Evolutionary conservation across 1,140 invertebrate species (phyloP).

Genomic region (Drosophila bipectinata): DNA sequence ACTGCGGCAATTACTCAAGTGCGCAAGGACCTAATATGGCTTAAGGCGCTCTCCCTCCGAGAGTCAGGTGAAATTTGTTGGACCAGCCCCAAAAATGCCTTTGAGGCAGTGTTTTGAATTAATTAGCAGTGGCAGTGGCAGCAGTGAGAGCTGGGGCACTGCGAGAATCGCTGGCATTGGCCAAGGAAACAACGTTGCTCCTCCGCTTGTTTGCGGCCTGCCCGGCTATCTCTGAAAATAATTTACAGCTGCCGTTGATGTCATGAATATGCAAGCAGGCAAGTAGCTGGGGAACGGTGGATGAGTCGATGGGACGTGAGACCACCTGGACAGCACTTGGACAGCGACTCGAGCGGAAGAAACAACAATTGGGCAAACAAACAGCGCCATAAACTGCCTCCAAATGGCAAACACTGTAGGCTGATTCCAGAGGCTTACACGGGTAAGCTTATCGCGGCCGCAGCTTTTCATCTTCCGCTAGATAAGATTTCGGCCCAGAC

Average conservation of each 20-base stretch:
- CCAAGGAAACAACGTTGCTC: constrained; percentile 42
- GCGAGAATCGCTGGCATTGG: constrained; percentile 6
- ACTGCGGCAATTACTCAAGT: constrained; percentile 74
- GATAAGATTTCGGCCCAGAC: constrained; percentile 57
- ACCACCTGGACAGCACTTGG: constrained; percentile 28
- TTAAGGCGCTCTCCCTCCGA: constrained; percentile 45
- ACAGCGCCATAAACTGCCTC: constrained; percentile 66
- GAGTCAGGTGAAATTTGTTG: constrained; percentile 66
- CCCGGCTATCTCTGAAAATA: constrained; percentile 68
- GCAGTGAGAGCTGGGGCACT: background rate
- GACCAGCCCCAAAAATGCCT: constrained; percentile 67
- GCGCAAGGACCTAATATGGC: constrained; percentile 65
- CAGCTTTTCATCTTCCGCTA: constrained; percentile 56
- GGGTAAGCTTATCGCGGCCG: constrained; percentile 38
- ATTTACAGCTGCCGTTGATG: constrained; percentile 74
- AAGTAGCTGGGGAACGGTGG: constrained; percentile 2
- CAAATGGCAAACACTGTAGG: constrained; percentile 44
- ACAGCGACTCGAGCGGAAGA: constrained; percentile 28
- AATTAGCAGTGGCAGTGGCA: constrained; percentile 56
- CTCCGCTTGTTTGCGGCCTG: constrained; percentile 63
- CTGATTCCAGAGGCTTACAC: constrained; percentile 6
- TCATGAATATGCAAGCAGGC: constrained; percentile 74
- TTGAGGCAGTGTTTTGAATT: constrained; percentile 79
- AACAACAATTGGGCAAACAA: constrained; percentile 60
- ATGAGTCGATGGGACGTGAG: background rate